phyloP scores from a whole-genome alignment of 2,797 vertebrate genomes.

The Phataginus tetradactyla region DNA sequence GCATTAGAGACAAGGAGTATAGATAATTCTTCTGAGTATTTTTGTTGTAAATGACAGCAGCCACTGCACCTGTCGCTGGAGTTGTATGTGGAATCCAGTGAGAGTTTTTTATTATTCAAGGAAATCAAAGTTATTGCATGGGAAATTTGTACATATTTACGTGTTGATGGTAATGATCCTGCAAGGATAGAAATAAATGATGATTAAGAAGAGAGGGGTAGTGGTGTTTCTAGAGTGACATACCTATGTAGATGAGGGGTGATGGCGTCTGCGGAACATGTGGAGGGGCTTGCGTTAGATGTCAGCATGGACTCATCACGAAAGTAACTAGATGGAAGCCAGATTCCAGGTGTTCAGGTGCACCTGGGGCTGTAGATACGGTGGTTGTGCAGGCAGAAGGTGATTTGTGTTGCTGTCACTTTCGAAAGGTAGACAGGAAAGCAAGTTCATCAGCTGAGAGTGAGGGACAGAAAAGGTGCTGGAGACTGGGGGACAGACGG shows the following conservation, averaged over 20 bases:
- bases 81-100: neutral
- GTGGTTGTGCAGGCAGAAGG: neutral
- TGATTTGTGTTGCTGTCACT: neutral
- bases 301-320: neutral
- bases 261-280: neutral
- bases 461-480: neutral
- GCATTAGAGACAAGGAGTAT: neutral
- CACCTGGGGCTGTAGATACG: neutral
- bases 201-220: neutral
- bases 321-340: neutral
- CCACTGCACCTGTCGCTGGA: neutral
- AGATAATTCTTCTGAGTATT: neutral
- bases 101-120: neutral
- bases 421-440: neutral
- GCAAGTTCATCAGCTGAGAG: neutral
- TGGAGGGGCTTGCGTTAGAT: neutral
- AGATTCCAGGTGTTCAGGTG: neutral
- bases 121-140: neutral
- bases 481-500: neutral
- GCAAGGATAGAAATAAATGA: neutral
- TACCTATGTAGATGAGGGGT: neutral
- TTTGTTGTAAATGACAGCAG: neutral
- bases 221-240: neutral
- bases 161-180: neutral
- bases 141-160: neutral